Conservation (phyloP, 2,113 vertebrate genomes). For the Taxidea taxus region DNA sequence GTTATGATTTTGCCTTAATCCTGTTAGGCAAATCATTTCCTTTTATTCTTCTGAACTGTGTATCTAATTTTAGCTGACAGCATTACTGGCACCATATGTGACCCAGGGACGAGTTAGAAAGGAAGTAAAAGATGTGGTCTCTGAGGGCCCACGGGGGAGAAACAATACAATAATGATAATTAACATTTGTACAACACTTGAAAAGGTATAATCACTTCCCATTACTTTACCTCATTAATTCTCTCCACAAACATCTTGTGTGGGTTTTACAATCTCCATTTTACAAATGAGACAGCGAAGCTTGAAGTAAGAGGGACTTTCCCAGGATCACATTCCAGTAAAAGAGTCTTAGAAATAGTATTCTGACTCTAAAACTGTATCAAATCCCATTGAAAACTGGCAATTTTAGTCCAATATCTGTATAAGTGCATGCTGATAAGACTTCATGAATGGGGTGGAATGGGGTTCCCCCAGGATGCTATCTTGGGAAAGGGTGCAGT, state of each 20-base stretch:
- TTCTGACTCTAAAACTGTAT: background rate
- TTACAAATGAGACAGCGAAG: background rate
- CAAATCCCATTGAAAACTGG: background rate
- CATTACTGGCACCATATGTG: background rate
- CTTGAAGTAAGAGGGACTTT: constrained; percentile 1
- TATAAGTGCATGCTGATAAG: background rate
- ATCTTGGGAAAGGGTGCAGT: background rate
- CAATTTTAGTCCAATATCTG: background rate
- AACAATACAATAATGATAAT: background rate
- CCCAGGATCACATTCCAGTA: background rate
- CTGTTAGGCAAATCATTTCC: background rate
- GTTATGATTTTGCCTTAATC: constrained; percentile 16
- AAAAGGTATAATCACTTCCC: constrained; percentile 8
- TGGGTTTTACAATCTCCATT: background rate
- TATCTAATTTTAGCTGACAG: background rate
- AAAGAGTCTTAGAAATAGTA: background rate
- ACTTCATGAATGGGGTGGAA: background rate
- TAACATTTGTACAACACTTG: background rate
- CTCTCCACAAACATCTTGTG: background rate
- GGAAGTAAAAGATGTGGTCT: constrained; percentile 3
- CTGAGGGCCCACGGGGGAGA: background rate
- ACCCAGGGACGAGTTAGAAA: constrained; percentile 13
- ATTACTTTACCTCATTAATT: background rate
- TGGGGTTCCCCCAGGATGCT: background rate
- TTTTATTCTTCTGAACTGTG: constrained; percentile 6